Percentiles rank a stretch among this genome's conserved stretches.
These are phyloP conservation scores for Empidonax alnorum DNA, from an alignment of 2,113 vertebrate species.

Conservation along the genomic window DNA sequence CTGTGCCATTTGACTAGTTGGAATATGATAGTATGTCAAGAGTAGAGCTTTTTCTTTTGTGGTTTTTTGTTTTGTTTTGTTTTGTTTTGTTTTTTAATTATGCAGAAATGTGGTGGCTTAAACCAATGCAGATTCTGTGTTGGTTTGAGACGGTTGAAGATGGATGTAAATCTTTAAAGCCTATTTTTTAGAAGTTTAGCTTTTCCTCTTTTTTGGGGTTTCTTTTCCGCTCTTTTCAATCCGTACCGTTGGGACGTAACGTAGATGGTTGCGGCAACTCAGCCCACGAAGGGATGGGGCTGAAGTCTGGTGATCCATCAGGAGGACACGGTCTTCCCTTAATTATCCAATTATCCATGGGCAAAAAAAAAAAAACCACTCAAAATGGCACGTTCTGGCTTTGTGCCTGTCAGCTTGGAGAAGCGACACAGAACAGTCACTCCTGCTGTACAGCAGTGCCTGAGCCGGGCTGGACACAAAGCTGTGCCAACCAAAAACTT, in stretches of 20 bases:
- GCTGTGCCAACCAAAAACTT: neutral
- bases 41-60: slow-evolving; percentile 23
- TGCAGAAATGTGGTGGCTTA: slow-evolving; percentile 41
- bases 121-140: slow-evolving; percentile 4
- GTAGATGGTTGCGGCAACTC: accelerated
- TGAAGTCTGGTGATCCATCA: neutral
- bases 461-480: neutral
- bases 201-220: slow-evolving; percentile 38
- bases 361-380: accelerated
- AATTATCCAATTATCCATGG: neutral
- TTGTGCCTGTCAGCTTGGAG: neutral
- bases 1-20: slow-evolving; percentile 69
- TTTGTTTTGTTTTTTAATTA: neutral
- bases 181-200: slow-evolving; percentile 54
- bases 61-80: neutral
- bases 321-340: neutral
- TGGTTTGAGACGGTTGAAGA: slow-evolving; percentile 42
- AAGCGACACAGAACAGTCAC: accelerated
- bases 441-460: accelerated
- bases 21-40: neutral
- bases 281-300: neutral
- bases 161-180: slow-evolving; percentile 57
- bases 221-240: slow-evolving; percentile 30
- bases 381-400: neutral
- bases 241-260: accelerated